Conservation (phyloP, 2,113 vertebrate species). For the Python bivittatus region DNA sequence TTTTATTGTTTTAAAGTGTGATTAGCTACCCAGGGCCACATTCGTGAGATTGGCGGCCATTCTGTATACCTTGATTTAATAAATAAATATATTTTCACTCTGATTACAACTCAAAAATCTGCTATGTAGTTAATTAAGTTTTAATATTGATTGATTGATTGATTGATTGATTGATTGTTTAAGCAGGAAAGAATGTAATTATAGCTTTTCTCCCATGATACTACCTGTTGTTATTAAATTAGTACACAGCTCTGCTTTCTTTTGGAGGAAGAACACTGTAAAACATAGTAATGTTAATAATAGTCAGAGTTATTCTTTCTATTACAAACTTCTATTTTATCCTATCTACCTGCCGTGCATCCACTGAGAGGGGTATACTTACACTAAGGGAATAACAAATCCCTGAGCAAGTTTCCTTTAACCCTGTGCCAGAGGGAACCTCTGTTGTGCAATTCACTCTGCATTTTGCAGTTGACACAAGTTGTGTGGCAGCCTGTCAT, state of each 20-base stretch:
- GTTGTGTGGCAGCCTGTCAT: not conserved
- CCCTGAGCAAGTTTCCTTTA: not conserved
- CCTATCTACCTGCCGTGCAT: not conserved
- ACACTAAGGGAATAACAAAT: not conserved
- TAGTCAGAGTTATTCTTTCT: not conserved
- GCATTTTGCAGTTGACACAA: not conserved
- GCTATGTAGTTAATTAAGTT: too few relatives aligned
- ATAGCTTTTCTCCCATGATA: not conserved
- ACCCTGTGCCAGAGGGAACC: not conserved
- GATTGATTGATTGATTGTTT: too few relatives aligned
- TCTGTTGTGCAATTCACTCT: not conserved
- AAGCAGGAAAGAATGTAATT: not conserved
- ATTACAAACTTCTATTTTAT: not conserved
- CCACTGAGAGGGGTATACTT: not conserved
- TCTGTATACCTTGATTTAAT: not conserved
- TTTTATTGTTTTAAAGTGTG: not conserved
- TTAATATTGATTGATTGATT: too few relatives aligned
- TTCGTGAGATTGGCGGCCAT: not conserved
- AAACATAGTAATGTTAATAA: not conserved
- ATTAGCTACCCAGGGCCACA: not conserved
- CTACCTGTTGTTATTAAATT: not conserved
- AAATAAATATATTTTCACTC: not conserved
- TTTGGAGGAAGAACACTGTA: not conserved
- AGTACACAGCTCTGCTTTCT: not conserved
- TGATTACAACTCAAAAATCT: not conserved